A percentile compares a stretch with the other conserved stretches of the same genome.
phyloP scores from a whole-genome alignment of 2,113 vertebrate genomes.

The Orcinus orca region DNA sequence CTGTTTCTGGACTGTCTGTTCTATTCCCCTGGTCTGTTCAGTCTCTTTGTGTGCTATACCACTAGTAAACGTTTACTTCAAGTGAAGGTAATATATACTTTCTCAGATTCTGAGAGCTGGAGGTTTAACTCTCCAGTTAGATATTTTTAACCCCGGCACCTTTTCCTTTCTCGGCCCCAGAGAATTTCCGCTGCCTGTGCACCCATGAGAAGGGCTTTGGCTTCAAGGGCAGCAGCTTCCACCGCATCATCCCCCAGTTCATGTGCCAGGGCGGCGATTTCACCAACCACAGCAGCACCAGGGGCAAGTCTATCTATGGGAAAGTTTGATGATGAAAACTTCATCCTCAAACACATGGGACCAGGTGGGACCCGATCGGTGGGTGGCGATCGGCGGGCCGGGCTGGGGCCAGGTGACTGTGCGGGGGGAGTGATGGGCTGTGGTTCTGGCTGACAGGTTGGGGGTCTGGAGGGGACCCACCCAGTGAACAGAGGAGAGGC shows the following conservation, averaged over 20 bases:
- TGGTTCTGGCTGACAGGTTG: too few species aligned
- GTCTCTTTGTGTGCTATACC: background rate
- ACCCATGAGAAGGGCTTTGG: conserved; percentile 96
- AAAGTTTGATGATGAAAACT: conserved; percentile 97
- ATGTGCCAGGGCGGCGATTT: conserved; percentile 98
- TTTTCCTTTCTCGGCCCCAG: conserved; percentile 67
- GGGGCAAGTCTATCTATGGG: conserved; percentile 96
- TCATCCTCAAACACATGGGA: conserved; percentile 95
- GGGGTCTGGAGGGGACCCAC: too few species aligned
- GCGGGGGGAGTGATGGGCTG: fast-evolving
- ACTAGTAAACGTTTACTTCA: background rate
- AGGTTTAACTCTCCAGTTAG: background rate
- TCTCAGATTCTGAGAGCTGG: background rate
- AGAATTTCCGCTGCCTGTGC: conserved; percentile 97
- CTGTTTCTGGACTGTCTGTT: background rate
- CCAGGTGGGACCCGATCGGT: conserved; percentile 82
- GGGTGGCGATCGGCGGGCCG: fast-evolving
- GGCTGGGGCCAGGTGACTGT: background rate
- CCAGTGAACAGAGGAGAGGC: background rate
- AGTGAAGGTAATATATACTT: background rate
- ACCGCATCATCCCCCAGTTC: conserved; percentile 96
- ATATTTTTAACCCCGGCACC: background rate
- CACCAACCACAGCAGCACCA: conserved; percentile 97
- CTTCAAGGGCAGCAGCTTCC: conserved; percentile 98
- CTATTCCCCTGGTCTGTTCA: background rate